A percentile compares a stretch with the other conserved stretches of the same genome.
Evolutionary conservation across 1,140 invertebrate genomes (phyloP).

Genomic region (Myzus persicae): DNA sequence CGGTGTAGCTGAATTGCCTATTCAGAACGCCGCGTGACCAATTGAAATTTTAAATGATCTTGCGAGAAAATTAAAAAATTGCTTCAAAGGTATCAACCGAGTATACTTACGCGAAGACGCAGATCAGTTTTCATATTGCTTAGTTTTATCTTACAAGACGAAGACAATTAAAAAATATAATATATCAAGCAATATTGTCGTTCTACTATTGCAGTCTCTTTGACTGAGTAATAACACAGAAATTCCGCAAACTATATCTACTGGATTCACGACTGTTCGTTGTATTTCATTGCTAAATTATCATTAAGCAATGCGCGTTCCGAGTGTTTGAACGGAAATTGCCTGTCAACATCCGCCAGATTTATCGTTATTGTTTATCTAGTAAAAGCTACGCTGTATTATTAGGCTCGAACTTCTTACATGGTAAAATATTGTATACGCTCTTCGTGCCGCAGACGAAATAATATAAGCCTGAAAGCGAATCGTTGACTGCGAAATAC

Average conservation of each 20-base stretch:
- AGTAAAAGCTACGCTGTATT: not conserved
- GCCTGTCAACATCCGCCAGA: constrained; percentile 18
- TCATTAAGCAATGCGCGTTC: constrained; percentile 25
- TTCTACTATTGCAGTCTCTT: not conserved
- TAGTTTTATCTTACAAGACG: not conserved
- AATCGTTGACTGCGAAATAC: not conserved
- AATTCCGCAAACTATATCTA: not conserved
- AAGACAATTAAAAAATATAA: too few relatives aligned
- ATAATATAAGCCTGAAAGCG: not conserved
- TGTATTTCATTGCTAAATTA: constrained; percentile 37
- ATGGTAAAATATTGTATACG: not conserved
- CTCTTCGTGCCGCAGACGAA: not conserved
- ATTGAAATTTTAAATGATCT: too few relatives aligned
- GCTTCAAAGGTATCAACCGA: too few relatives aligned
- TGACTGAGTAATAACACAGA: not conserved
- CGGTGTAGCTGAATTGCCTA: too few relatives aligned
- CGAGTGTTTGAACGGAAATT: constrained; percentile 38
- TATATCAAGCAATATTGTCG: not conserved
- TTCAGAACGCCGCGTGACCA: too few relatives aligned
- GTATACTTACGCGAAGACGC: too few relatives aligned
- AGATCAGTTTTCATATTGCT: not conserved
- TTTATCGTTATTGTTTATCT: constrained; percentile 46
- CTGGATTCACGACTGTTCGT: not conserved
- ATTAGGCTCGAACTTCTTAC: not conserved
- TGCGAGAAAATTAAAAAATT: too few relatives aligned